Base-by-base conservation (phyloP, 2,888 invertebrate genomes). In the Microctonus aethiopoides region DNA sequence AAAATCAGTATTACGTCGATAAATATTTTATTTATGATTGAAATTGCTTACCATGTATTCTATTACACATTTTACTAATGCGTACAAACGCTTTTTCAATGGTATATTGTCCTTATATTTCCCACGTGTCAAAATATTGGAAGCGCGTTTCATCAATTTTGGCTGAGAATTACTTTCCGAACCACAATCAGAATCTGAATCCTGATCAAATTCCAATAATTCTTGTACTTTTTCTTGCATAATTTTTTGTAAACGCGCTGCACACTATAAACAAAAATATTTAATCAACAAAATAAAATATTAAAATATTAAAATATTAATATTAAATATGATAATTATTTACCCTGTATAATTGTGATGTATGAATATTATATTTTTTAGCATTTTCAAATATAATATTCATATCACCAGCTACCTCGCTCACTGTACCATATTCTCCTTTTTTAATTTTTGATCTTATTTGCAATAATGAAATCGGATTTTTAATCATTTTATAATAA, bases 301-400 rank as follows among this genome's bases (percentile, higher is more conserved):
- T 67, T 34, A 67, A 16, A 57, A 61, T 60, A 11, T 63, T 10
- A 71, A 65, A 39, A 52, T 67, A 67, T n/a, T 59, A 22, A 66
- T 41, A 9, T 41, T 22, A 5, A 29, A 29, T 29, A 13, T 20
- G 3, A 51, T n/a, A 29, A 62, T 36, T 41, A 63, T n/a, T 84
- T 87, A 93, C 94, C 87, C 94, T 94, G 84, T 95, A 95, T 13
- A 95, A 89, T 78, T 92, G 91, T 52, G 95, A 95, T 51, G 93
- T 92, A 61, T 93, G 91, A 56, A 93, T 88, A 86, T 96, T 96
- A 84, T 96, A 97, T 80, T 93, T 92, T 84, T 94, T 95, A 11
- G 99, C 99, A 87, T 99, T 99, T 83, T 97, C 96, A 86, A 99
- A 96, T 93, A 99, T 96, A 61, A 97, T 91, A 83, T 96, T 97